A percentile compares a stretch with the other conserved stretches of the same genome.
Evolutionary conservation across 2,113 vertebrate species (phyloP).

Genomic region (Ptilonorhynchus violaceus): DNA sequence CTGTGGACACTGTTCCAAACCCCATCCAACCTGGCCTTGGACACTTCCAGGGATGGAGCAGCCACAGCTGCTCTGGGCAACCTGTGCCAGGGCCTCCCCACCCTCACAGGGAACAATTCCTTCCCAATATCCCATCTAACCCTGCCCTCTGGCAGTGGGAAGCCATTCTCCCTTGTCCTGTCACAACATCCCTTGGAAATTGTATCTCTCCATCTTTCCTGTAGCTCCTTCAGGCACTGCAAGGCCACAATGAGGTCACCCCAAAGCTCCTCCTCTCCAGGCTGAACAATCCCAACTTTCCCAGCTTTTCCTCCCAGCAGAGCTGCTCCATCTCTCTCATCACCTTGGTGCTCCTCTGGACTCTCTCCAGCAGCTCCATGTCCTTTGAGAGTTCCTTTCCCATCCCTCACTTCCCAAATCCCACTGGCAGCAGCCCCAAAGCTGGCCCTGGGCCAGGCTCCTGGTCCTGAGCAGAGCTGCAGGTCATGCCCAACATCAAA

Average conservation of each 20-base stretch:
- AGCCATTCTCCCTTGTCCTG: background rate
- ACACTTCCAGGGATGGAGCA: background rate
- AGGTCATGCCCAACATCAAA: background rate
- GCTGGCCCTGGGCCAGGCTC: fast-evolving
- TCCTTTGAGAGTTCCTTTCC: background rate
- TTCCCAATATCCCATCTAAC: background rate
- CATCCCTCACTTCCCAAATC: background rate
- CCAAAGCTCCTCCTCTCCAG: background rate
- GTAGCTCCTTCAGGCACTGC: fast-evolving
- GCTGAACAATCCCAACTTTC: background rate
- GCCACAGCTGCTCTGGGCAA: background rate
- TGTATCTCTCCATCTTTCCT: background rate
- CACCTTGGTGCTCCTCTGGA: background rate
- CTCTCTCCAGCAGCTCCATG: background rate
- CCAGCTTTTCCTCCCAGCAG: background rate
- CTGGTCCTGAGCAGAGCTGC: background rate
- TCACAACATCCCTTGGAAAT: background rate
- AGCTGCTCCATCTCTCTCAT: background rate
- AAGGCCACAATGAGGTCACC: fast-evolving
- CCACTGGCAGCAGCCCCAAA: fast-evolving
- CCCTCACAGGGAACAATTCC: fast-evolving
- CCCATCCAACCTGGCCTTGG: fast-evolving
- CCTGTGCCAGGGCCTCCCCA: background rate
- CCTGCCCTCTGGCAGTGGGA: fast-evolving
- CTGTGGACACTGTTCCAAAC: background rate